Evolutionary conservation across 2,113 vertebrate species (phyloP), one percentile per base, ranked within the genome.

Genomic region (Macrotis lagotis): DNA sequence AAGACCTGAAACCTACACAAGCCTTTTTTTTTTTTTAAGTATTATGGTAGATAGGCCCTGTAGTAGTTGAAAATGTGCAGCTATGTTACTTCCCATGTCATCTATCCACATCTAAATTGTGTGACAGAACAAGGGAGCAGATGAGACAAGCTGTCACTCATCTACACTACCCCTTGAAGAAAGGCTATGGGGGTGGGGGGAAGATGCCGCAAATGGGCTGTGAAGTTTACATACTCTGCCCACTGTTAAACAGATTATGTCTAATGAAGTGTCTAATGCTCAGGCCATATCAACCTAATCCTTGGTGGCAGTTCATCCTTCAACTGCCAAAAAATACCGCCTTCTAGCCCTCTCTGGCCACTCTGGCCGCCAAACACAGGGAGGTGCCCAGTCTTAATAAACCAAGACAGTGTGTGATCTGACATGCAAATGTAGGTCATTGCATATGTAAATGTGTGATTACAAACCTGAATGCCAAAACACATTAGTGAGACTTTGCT

Each of bases 371-470:
- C 99, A 98, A 98, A 98, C 98, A 97, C 98, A 98, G 99, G 99
- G 99, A 99, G 99, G 99, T 99, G 99, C 99, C 99, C 98, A 95
- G 98, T 98, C 99, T 99, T 99, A 99, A 99, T 99, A 99, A 99
- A 98, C 99, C 99, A 98, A 99, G 99, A 99, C 99, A 99, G 99
- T 99, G 99, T 99, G 99, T 99, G 99, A 99, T 99, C 99, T 99
- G 99, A 99, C 99, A 99, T 99, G 99, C 99, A 99, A 99, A 99
- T 99, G 99, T 99, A 99, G 99, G 99, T 99, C 99, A 99, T 99
- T 99, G 99, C 99, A 99, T 99, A 99, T 99, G 99, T 99, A 99
- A 99, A 99, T 99, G 99, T 99, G 99, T 99, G 99, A 99, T 99
- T 99, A 99, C 99, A 99, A 99, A 99, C 99, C 98, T 98, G 99